These are phyloP conservation scores for Tinamus major DNA, from an alignment of 2,797 vertebrate genomes.

Conservation along the genomic window DNA sequence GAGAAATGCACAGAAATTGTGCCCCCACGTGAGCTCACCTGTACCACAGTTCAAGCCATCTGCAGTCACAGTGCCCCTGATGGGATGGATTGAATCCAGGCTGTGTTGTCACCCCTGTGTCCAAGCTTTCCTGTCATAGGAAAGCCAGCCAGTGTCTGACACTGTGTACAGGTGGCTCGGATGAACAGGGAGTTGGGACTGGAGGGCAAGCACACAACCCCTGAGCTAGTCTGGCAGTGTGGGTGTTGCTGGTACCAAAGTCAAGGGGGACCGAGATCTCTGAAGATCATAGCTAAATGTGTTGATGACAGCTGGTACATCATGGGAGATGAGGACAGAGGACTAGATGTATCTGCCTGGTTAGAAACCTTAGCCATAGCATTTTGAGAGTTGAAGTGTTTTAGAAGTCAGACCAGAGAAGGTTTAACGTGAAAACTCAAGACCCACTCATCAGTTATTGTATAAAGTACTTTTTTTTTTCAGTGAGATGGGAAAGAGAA, in stretches of 20 bases:
- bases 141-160: too few species aligned
- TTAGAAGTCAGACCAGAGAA: neutral
- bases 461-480: neutral
- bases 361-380: neutral
- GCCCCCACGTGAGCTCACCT: neutral
- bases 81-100: neutral
- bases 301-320: neutral
- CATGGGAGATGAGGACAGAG: neutral
- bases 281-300: neutral
- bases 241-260: neutral
- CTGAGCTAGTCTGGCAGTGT: neutral
- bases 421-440: neutral
- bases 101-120: neutral
- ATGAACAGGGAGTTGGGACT: neutral
- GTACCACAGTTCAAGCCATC: neutral
- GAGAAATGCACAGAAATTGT: neutral
- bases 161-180: neutral
- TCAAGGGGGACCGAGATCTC: neutral
- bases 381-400: accelerated
- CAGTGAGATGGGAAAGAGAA: neutral
- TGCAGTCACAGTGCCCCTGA: neutral
- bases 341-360: neutral
- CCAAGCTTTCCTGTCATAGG: neutral
- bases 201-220: neutral
- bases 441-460: neutral